Evolutionary conservation across 1,140 invertebrate genomes (phyloP).

Genomic region (Cryptotermes secundus): DNA sequence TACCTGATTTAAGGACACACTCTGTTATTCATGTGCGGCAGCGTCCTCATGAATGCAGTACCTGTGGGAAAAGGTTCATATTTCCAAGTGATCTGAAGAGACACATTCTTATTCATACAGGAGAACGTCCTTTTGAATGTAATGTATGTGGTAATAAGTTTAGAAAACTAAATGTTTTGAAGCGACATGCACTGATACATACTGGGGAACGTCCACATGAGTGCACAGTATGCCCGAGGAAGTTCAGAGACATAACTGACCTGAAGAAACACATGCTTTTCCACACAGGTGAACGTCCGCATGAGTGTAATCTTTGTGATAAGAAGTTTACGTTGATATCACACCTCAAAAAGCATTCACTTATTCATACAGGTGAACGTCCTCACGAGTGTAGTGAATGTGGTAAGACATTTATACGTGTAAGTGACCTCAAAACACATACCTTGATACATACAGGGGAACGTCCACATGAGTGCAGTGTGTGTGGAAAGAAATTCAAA

Average conservation of each 20-base stretch:
- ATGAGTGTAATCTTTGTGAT: slow-evolving; percentile 57
- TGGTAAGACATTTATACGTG: slow-evolving; percentile 53
- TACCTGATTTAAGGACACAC: slow-evolving; percentile 69
- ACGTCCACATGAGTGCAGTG: slow-evolving; percentile 75
- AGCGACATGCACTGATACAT: slow-evolving; percentile 53
- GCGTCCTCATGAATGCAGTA: slow-evolving; percentile 65
- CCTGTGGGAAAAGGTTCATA: slow-evolving; percentile 67
- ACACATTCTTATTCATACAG: slow-evolving; percentile 69
- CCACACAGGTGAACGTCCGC: slow-evolving; percentile 62
- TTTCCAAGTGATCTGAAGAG: slow-evolving; percentile 70
- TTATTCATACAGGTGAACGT: slow-evolving; percentile 55
- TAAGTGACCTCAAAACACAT: slow-evolving; percentile 54
- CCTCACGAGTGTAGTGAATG: slow-evolving; percentile 57
- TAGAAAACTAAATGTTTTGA: slow-evolving; percentile 47
- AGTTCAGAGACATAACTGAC: slow-evolving; percentile 1
- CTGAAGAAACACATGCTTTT: slow-evolving; percentile 53
- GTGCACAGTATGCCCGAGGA: slow-evolving; percentile 4
- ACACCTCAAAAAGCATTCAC: slow-evolving; percentile 53
- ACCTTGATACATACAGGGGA: slow-evolving; percentile 50
- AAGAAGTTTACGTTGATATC: slow-evolving; percentile 58
- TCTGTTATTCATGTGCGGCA: slow-evolving; percentile 61
- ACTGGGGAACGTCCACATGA: slow-evolving; percentile 49
- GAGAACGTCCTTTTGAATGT: slow-evolving; percentile 63
- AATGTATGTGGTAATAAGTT: slow-evolving; percentile 71
- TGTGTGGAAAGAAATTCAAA: slow-evolving; percentile 83